Conservation (phyloP, 2,888 invertebrate genomes). For the Lottia scabra region DNA sequence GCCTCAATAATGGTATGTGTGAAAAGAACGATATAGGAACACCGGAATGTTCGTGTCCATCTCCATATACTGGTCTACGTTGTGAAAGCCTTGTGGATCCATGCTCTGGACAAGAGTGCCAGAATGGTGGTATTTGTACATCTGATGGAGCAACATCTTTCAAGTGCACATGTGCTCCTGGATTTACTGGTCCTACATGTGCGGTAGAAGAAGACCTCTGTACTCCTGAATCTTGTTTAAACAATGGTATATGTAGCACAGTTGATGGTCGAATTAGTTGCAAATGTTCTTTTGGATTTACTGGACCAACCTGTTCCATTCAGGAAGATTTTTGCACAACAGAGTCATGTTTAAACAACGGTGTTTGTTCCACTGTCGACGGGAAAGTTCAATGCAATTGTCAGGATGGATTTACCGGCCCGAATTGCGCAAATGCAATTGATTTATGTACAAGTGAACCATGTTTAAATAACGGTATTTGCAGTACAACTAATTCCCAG, state of each 20-base stretch:
- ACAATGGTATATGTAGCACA: background rate
- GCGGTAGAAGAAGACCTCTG: background rate
- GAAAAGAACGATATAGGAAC: background rate
- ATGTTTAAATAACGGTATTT: background rate
- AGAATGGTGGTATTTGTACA: background rate
- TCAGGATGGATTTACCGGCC: background rate
- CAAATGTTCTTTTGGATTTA: conserved; percentile 10
- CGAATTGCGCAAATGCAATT: background rate
- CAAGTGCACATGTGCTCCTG: background rate
- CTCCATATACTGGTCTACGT: background rate
- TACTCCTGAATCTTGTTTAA: background rate
- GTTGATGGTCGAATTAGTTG: background rate
- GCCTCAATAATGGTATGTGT: background rate
- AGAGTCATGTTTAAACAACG: background rate
- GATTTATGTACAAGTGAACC: background rate
- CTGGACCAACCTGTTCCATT: conserved; percentile 18
- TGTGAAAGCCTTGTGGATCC: background rate
- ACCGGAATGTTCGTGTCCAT: background rate
- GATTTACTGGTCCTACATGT: background rate
- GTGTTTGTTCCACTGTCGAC: background rate
- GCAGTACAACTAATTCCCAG: background rate
- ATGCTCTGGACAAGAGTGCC: background rate
- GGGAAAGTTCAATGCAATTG: background rate
- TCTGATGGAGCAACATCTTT: background rate
- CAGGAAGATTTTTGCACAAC: conserved; percentile 10